phyloP scores from a whole-genome alignment of 2,113 vertebrate species.

The Opisthocomus hoazin region DNA sequence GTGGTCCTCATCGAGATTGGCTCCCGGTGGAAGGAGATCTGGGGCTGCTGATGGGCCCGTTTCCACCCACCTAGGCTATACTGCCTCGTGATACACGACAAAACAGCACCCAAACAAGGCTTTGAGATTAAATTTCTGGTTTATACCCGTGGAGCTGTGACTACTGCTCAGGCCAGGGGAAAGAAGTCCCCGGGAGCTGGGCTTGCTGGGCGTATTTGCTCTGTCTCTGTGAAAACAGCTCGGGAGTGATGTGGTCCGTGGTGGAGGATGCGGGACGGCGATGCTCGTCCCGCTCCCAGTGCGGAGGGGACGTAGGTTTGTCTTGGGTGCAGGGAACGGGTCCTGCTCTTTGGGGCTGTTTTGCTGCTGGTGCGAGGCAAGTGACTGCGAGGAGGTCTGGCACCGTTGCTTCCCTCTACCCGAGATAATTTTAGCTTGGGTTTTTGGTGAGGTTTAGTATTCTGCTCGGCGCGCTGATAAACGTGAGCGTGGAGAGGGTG shows the following conservation, averaged over 20 bases:
- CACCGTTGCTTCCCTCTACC: background rate
- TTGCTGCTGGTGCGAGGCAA: background rate
- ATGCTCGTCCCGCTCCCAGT: background rate
- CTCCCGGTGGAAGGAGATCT: background rate
- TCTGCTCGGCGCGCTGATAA: fast-evolving
- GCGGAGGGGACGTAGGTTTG: fast-evolving
- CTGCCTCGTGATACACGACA: background rate
- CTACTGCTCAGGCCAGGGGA: background rate
- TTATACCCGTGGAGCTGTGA: background rate
- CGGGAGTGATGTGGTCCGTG: fast-evolving
- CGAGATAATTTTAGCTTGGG: background rate
- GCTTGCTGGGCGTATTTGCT: background rate
- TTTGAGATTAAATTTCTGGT: background rate
- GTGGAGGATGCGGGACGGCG: background rate
- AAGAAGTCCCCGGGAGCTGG: background rate
- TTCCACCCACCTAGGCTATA: background rate
- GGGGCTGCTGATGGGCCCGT: background rate
- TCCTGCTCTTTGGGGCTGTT: background rate
- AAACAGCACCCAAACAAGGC: background rate
- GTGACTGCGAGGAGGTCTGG: background rate
- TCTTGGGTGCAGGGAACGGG: background rate
- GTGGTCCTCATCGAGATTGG: background rate
- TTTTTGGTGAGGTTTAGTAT: background rate
- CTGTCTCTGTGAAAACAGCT: background rate
- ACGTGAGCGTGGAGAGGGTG: background rate